These are phyloP conservation scores for Tokudaia muenninki DNA, from an alignment of 2,797 vertebrate genomes.

Conservation along the genomic window DNA sequence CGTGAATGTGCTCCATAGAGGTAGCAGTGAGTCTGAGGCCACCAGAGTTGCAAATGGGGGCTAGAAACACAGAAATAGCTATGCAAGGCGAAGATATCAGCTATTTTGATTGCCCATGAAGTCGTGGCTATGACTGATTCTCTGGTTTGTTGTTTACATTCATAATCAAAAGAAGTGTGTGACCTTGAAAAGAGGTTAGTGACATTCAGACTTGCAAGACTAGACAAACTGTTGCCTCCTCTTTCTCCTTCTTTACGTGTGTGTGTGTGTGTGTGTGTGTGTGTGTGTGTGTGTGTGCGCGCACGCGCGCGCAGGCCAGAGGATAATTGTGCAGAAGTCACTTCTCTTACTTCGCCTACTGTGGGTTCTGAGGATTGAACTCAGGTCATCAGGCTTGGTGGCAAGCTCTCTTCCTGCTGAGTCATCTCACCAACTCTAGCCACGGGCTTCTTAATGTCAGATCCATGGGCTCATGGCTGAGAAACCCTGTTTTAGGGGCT, in stretches of 20 bases:
- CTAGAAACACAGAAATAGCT: not conserved
- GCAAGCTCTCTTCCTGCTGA: not conserved
- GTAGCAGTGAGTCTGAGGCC: not conserved
- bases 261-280: too few relatives aligned
- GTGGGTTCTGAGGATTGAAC: not conserved
- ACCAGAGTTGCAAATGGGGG: not conserved
- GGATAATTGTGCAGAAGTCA: not conserved
- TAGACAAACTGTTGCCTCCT: not conserved
- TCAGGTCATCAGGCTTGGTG: not conserved
- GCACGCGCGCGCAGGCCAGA: not conserved
- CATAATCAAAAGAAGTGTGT: not conserved
- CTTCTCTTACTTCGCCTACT: not conserved
- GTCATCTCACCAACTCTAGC: not conserved
- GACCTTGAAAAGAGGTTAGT: not conserved
- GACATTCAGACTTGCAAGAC: not conserved
- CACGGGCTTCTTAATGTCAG: not conserved
- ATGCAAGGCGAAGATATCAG: not conserved
- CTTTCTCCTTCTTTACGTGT: not conserved
- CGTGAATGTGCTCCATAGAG: not conserved
- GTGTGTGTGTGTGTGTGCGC: too few relatives aligned
- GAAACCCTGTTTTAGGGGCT: not conserved
- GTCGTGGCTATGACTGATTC: not conserved
- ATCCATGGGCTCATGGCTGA: not conserved
- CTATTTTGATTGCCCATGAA: not conserved
- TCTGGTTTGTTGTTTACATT: not conserved